phyloP scores from a whole-genome alignment of 2,888 invertebrate genomes.

The Aleiodes alternator region DNA sequence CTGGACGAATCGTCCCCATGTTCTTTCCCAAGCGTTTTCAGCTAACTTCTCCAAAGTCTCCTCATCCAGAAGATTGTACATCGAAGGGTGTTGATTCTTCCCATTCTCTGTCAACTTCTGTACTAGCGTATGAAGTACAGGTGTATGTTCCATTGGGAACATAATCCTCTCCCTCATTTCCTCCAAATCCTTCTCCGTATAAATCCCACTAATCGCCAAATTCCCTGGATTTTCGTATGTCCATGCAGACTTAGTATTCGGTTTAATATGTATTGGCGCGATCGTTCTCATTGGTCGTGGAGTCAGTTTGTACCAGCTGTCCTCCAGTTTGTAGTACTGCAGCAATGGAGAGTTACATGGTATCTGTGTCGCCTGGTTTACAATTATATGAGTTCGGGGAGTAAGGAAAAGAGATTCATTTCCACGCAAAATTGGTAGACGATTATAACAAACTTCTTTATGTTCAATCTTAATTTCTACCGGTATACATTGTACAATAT shows the following conservation, averaged over 20 bases:
- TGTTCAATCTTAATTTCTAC: constrained; percentile 51
- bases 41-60: background rate
- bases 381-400: constrained; percentile 27
- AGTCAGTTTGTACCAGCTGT: constrained; percentile 18
- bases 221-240: constrained; percentile 17
- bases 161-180: constrained; percentile 43
- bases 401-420: constrained; percentile 7
- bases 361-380: constrained; percentile 23
- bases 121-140: constrained; percentile 34
- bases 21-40: background rate
- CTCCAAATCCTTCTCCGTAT: constrained; percentile 35
- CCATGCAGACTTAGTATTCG: background rate
- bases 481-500: constrained; percentile 60
- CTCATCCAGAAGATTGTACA: constrained; percentile 35
- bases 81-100: constrained; percentile 40
- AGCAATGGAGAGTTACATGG: constrained; percentile 2
- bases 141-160: constrained; percentile 47
- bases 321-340: constrained; percentile 2
- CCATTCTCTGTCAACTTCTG: constrained; percentile 10
- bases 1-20: too few relatives aligned
- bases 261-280: background rate
- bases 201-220: constrained; percentile 35
- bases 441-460: constrained; percentile 33
- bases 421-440: background rate
- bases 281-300: background rate